Conservation (phyloP, 2,797 vertebrate genomes). For the Novumbra hubbsi region DNA sequence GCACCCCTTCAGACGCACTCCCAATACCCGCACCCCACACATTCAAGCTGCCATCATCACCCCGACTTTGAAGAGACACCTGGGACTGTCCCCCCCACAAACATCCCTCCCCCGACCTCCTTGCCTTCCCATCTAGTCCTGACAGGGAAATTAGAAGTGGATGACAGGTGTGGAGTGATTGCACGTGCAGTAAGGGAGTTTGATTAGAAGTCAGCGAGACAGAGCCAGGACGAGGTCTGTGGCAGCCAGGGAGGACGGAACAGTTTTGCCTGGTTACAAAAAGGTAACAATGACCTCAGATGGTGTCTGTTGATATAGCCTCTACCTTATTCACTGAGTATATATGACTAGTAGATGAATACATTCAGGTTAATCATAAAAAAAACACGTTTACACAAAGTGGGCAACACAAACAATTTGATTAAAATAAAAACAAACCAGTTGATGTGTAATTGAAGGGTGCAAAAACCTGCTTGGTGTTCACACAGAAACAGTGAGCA, state of each 20-base stretch:
- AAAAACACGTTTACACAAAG: neutral
- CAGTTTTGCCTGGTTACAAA: neutral
- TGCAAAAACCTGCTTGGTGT: no score
- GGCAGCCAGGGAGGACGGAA: neutral
- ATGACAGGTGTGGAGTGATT: conserved; percentile 50
- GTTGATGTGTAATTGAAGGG: no score
- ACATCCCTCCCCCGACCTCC: neutral
- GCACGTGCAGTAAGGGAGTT: conserved; percentile 40
- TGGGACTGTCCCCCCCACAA: conserved; percentile 31
- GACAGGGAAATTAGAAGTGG: conserved; percentile 62
- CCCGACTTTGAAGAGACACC: conserved; percentile 72
- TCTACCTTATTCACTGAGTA: no score
- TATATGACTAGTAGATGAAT: neutral
- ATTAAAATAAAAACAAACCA: no score
- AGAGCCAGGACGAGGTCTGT: conserved; percentile 4
- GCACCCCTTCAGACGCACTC: conserved; percentile 57
- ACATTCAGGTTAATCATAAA: neutral
- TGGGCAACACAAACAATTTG: neutral
- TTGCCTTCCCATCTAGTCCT: conserved; percentile 12
- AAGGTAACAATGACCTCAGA: neutral
- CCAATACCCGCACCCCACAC: conserved; percentile 20
- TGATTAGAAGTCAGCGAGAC: conserved; percentile 16
- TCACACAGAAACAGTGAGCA: no score
- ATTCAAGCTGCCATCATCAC: conserved; percentile 37
- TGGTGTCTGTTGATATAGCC: no score